phyloP scores from a whole-genome alignment of 2,797 vertebrate species.

The Siniperca undulata region DNA sequence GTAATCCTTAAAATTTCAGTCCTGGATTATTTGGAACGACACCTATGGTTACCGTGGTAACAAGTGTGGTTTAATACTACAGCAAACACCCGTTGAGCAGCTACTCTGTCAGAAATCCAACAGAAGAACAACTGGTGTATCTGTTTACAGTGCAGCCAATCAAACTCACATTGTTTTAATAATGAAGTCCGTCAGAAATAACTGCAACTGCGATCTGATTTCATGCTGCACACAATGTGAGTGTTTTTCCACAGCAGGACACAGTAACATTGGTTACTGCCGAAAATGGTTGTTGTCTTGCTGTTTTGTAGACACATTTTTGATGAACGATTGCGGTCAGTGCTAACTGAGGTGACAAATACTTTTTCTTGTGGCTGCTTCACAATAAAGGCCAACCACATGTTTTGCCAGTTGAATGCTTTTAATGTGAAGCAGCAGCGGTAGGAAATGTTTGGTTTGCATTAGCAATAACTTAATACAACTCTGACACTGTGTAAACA shows the following conservation, averaged over 20 bases:
- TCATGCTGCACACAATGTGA: not conserved
- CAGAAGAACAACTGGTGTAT: not conserved
- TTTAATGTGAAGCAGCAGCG: not conserved
- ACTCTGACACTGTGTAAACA: not conserved
- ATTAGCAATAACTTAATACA: not conserved
- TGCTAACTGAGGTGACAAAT: not conserved
- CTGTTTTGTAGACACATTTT: not conserved
- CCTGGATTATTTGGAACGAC: not conserved
- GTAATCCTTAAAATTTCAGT: not conserved
- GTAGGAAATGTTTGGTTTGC: not conserved
- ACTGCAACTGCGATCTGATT: not conserved
- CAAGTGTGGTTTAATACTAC: not conserved
- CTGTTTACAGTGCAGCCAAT: not conserved
- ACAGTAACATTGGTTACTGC: not conserved
- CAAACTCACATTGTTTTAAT: not conserved
- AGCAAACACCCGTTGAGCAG: not conserved
- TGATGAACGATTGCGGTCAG: not conserved
- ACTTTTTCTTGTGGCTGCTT: not conserved
- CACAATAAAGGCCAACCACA: not conserved
- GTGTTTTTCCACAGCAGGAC: not conserved
- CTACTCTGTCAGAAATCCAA: not conserved
- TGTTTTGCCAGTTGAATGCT: not conserved
- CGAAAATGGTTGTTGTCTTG: not conserved
- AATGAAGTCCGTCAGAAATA: not conserved
- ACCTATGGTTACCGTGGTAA: not conserved